Evolutionary conservation across 2,888 invertebrate species (phyloP), one percentile per base, ranked within the genome.

Genomic region (Acanthosepion lycidas): DNA sequence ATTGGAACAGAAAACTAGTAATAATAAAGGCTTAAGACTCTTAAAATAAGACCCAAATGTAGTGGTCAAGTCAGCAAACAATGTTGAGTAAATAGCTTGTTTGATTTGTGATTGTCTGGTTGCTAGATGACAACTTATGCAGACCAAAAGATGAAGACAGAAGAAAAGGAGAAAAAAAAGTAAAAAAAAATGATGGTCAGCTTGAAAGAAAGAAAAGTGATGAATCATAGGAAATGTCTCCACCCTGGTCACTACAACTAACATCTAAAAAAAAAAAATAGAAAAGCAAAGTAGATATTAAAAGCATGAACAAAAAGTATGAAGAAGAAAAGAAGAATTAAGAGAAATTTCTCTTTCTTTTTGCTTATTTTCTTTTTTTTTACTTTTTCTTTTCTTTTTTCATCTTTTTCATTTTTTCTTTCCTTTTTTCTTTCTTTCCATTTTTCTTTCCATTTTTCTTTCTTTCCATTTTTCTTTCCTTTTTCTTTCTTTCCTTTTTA

Each of bases 21-120:
- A 78, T 78, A 78, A 78, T 78, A 78, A 78, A 78, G 18, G n/a
- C 78, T 78, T 18, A 78, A 78, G 15, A 78, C 78, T 78, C 78
- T 78, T 78, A 78, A 78, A 78, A 78, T 78, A 78, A 78, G 9
- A 12, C 78, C 78, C 78, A n/a, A 28, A 33, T 18, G 78, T 78
- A 78, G 78, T 78, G 78, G 78, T 78, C 78, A 78, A 33, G 78
- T 78, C 78, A 78, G 78, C 78, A 78, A 78, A 78, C 78, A 78
- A 23, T 78, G 78, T 78, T n/a, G n/a, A 78, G 78, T 78, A 78
- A 78, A 78, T 78, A n/a, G n/a, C 78, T 18, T 15, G 78, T 28
- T 78, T 78, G 78, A 78, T 78, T 78, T 78, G 78, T 78, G 78
- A 78, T 78, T 78, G 78, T 78, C 78, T 78, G 78, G n/a, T 33